Conservation (phyloP, 2,113 vertebrate species). For the Ciconia boyciana region DNA sequence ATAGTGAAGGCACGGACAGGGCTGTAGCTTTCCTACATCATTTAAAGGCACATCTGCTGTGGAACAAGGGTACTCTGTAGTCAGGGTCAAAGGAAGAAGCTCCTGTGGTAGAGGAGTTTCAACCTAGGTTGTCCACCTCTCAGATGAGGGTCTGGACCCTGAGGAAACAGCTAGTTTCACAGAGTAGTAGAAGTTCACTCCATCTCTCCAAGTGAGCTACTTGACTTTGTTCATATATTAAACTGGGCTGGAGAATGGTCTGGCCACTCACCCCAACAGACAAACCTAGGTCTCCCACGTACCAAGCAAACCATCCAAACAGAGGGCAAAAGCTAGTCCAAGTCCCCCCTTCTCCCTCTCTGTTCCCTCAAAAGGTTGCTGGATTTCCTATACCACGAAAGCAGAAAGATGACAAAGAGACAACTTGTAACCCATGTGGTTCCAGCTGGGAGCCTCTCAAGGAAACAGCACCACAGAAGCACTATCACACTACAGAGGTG, state of each 20-base stretch:
- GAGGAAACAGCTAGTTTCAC: background rate
- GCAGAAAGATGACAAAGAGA: background rate
- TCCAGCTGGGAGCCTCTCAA: background rate
- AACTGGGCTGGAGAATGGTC: background rate
- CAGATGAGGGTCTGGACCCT: background rate
- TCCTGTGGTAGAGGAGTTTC: background rate
- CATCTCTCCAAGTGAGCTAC: background rate
- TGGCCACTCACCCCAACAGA: background rate
- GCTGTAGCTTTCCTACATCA: background rate
- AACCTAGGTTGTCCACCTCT: background rate
- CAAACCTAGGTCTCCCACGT: background rate
- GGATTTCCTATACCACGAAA: background rate
- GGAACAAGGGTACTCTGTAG: background rate
- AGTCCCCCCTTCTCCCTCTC: background rate
- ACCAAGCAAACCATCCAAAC: background rate
- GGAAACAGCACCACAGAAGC: background rate
- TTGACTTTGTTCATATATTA: background rate
- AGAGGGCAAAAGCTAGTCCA: background rate
- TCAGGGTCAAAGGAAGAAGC: background rate
- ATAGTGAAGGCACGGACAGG: background rate
- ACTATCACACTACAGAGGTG: background rate
- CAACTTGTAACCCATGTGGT: background rate
- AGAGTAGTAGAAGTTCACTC: background rate
- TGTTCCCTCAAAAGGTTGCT: background rate
- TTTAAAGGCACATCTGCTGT: background rate